These are phyloP conservation scores for Rotaria sp. DNA, from an alignment of 2,888 invertebrate species.

Conservation along the genomic window DNA sequence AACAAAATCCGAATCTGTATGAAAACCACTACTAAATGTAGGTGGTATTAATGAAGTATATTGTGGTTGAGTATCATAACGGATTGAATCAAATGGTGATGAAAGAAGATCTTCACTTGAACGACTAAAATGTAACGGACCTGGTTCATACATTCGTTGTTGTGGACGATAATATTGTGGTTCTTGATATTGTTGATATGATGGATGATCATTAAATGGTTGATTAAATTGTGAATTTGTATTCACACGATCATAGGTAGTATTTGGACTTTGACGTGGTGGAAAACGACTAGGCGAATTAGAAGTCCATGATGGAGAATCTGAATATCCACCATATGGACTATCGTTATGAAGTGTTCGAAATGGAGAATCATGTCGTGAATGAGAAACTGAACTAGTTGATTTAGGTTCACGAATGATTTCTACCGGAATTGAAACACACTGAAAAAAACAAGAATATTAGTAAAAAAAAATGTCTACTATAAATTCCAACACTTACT, in stretches of 20 bases:
- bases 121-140: background rate
- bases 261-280: background rate
- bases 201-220: background rate
- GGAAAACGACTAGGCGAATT: background rate
- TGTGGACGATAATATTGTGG: background rate
- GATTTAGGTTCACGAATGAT: background rate
- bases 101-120: background rate
- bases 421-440: constrained; percentile 16
- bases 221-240: background rate
- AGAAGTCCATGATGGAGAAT: background rate
- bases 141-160: background rate
- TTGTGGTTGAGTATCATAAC: background rate
- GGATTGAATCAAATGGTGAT: background rate
- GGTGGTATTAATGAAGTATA: background rate
- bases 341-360: background rate
- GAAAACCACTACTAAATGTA: background rate
- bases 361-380: background rate
- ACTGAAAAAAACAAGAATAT: background rate
- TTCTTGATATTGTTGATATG: background rate
- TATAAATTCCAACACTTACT: background rate
- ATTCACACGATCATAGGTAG: background rate
- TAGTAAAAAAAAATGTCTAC: background rate
- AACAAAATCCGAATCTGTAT: background rate
- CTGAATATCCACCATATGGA: background rate
- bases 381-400: background rate